Percentiles rank a stretch among this genome's conserved stretches.
Conservation (phyloP, 2,797 vertebrate genomes). For the Rallus crepitans region DNA sequence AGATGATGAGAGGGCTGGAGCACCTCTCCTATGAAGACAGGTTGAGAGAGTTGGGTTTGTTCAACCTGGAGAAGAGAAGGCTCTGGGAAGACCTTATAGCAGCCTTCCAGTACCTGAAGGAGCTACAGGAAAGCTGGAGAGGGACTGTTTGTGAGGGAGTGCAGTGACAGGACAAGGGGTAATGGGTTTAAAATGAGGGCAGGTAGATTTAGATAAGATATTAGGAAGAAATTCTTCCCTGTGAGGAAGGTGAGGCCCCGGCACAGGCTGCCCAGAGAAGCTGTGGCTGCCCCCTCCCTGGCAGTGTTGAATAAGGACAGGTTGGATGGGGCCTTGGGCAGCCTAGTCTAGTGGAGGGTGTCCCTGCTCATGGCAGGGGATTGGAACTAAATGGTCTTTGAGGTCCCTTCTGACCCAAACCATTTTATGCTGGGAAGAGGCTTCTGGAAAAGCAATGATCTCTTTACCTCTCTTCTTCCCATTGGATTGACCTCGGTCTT, state of each 20-base stretch:
- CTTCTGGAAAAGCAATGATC: neutral
- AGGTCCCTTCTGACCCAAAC: neutral
- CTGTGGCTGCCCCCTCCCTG: neutral
- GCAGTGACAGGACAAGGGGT: rapidly evolving
- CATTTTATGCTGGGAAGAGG: neutral
- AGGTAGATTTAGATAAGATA: neutral
- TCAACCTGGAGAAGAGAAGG: neutral
- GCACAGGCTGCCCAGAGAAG: neutral
- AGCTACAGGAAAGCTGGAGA: neutral
- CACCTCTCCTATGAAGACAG: neutral
- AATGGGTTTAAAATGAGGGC: neutral
- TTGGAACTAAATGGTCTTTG: neutral
- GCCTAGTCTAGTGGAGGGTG: neutral
- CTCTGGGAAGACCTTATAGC: neutral
- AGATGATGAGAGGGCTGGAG: neutral
- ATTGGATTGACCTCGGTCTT: neutral
- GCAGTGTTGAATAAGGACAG: neutral
- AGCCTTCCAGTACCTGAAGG: neutral
- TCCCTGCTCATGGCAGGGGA: neutral
- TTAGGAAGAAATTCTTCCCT: neutral
- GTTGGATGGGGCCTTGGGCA: neutral
- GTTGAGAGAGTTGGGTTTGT: neutral
- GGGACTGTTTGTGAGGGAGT: rapidly evolving
- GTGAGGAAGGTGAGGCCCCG: neutral
- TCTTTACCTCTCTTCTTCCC: neutral